A percentile compares a stretch with the other conserved stretches of the same genome.
These are phyloP conservation scores for Apis cerana DNA, from an alignment of 1,140 invertebrate species.

Conservation along the genomic window DNA sequence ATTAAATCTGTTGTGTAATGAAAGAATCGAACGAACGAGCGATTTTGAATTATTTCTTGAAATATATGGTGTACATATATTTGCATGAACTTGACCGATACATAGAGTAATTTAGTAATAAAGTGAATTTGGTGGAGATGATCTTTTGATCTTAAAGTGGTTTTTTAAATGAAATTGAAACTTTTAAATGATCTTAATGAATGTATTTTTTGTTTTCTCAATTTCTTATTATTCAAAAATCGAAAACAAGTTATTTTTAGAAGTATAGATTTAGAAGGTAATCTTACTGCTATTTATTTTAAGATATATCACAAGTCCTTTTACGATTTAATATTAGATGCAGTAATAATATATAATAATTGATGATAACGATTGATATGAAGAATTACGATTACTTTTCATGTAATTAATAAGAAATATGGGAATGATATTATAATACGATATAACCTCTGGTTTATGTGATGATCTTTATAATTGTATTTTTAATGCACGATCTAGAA, in stretches of 20 bases:
- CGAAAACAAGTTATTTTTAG: too few species aligned
- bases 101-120: too few species aligned
- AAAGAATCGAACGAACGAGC: too few species aligned
- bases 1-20: too few species aligned
- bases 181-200: neutral
- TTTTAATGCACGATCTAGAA: neutral
- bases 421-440: neutral
- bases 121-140: neutral
- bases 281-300: too few species aligned
- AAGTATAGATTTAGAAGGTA: too few species aligned
- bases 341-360: neutral
- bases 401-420: neutral
- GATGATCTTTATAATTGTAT: too few species aligned
- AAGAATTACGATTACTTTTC: neutral
- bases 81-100: too few species aligned
- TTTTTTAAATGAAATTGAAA: neutral
- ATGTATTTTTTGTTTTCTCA: neutral
- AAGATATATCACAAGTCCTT: neutral
- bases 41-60: too few species aligned
- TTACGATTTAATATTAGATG: neutral
- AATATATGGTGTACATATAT: too few species aligned
- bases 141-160: neutral
- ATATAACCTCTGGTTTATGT: neutral
- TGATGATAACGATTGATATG: neutral
- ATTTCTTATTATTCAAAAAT: too few species aligned